Evolutionary conservation across 2,797 vertebrate genomes (phyloP), one percentile per base, ranked within the genome.

Genomic region (Hephaestus fuliginosus): DNA sequence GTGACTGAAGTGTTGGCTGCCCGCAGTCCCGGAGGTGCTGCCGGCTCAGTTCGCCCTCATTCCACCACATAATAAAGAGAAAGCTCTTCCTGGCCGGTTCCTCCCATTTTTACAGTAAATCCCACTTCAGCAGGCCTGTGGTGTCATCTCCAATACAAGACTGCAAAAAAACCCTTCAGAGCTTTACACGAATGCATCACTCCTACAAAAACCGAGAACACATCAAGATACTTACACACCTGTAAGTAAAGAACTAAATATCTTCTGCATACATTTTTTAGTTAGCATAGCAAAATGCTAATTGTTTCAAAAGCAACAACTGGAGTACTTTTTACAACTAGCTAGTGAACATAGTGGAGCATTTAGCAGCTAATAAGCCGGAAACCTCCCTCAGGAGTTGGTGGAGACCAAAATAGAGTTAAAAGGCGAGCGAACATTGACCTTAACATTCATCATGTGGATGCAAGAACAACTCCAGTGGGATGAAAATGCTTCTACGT

Each of bases 41-140:
- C 61, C 25, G 66, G 48, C 67, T 69, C 33, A 70, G 52, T 80
- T 86, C 5, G 74, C 67, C 82, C 83, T 90, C 69, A 52, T 85
- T 90, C 79, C 73, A 75, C 74, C 70, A 77, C 80, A 74, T 78
- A 72, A 84, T 89, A 81, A 86, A 89, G 86, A 76, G 74, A 87
- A 83, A 80, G 79, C 86, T 80, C 84, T 90, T 93, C 92, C 90
- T 89, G 84, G 76, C 46, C 43, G 17, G 25, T 82, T 85, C 84
- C 91, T 84, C 88, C 82, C 49, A 55, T 67, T 83, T 74, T 68
- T 64, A 83, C 61, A 74, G 70, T 57, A 46, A 88, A 72, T 88
- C 83, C 74, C 78, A 75, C 36, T 13, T 77, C 76, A 89, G 39
- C 83, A 78, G 66, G 56, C 55, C 41, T 0, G 8, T 18, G 33